Percentiles rank a stretch among this genome's conserved stretches.
Evolutionary conservation across 2,113 vertebrate genomes (phyloP).

Genomic region (Cyanocitta stelleri): DNA sequence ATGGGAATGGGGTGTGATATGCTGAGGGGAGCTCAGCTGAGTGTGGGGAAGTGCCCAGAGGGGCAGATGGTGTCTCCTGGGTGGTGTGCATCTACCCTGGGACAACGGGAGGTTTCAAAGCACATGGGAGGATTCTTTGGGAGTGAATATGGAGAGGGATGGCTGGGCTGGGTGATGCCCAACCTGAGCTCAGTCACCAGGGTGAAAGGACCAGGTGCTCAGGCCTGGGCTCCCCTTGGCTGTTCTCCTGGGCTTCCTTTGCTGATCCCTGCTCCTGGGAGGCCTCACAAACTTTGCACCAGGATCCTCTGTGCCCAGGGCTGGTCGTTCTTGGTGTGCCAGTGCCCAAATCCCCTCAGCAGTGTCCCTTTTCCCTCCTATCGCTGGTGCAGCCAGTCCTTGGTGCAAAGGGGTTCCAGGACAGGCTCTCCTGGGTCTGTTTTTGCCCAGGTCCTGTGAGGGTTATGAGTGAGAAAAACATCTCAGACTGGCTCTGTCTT

Average conservation of each 20-base stretch:
- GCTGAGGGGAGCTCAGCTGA: neutral
- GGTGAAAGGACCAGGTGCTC: rapidly evolving
- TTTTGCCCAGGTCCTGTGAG: neutral
- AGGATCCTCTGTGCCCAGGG: rapidly evolving
- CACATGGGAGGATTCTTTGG: rapidly evolving
- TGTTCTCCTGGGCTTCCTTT: rapidly evolving
- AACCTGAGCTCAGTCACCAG: neutral
- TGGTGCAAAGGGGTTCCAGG: neutral
- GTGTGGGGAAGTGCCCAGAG: neutral
- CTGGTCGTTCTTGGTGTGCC: rapidly evolving
- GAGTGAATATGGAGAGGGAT: neutral
- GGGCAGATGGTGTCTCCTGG: neutral
- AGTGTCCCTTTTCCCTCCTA: neutral
- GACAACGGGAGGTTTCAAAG: neutral
- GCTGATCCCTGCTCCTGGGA: neutral
- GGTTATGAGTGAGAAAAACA: rapidly evolving
- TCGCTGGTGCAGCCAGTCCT: rapidly evolving
- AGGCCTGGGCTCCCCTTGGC: neutral
- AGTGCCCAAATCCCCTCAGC: neutral
- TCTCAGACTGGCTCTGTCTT: neutral
- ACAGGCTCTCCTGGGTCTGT: neutral
- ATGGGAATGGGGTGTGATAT: neutral
- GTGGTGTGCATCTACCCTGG: neutral
- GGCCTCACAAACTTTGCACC: neutral
- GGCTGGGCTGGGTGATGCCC: neutral